phyloP scores from a whole-genome alignment of 2,888 invertebrate genomes.

The Cheilosia grossa region DNA sequence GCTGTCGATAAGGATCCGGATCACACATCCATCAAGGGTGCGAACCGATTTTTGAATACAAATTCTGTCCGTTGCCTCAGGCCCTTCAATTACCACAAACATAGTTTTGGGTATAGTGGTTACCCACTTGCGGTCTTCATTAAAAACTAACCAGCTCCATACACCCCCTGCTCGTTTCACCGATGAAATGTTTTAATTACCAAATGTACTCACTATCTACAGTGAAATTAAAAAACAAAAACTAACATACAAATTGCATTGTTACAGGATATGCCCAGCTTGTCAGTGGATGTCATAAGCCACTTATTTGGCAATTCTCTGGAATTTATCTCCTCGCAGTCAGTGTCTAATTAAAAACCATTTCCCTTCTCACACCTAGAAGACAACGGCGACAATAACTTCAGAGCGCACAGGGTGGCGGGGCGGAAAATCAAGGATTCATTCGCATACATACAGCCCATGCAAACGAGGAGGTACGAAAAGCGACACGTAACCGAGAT shows the following conservation, averaged over 20 bases:
- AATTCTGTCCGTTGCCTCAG: background rate
- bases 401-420: background rate
- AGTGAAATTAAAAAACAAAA: constrained; percentile 3
- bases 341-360: constrained; percentile 67
- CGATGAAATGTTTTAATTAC: background rate
- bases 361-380: constrained; percentile 35
- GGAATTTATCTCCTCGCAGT: constrained; percentile 55
- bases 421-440: background rate
- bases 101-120: no score
- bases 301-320: constrained; percentile 70
- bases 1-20: background rate
- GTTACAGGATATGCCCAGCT: constrained; percentile 43
- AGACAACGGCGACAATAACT: constrained; percentile 15
- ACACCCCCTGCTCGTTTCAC: background rate
- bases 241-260: constrained; percentile 48
- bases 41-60: background rate
- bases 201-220: background rate
- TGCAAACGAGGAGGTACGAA: constrained; percentile 35
- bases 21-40: constrained; percentile 17
- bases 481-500: constrained; percentile 21
- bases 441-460: constrained; percentile 30
- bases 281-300: constrained; percentile 68
- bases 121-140: no score
- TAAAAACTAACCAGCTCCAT: no score
- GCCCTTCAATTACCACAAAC: no score